A percentile compares a stretch with the other conserved stretches of the same genome.
Evolutionary conservation across 1,140 invertebrate species (phyloP).

Genomic region (Galleria mellonella): DNA sequence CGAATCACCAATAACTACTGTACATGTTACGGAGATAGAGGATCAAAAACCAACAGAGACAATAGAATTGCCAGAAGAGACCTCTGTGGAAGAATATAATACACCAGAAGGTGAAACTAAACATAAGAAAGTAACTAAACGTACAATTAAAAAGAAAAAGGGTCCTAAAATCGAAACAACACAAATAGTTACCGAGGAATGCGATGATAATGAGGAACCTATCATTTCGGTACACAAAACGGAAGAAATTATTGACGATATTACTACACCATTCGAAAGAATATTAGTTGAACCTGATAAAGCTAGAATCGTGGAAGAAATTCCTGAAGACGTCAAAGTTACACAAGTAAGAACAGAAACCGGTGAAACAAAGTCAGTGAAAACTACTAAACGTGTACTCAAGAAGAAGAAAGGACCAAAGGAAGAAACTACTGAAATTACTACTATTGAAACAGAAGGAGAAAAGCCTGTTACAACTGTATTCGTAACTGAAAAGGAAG

Average conservation of each 20-base stretch:
- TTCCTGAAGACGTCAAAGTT: slow-evolving; percentile 51
- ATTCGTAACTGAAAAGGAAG: slow-evolving; percentile 22
- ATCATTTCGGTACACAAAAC: slow-evolving; percentile 11
- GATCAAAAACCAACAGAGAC: slow-evolving; percentile 9
- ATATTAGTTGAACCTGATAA: slow-evolving; percentile 25
- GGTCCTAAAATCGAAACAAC: slow-evolving; percentile 33
- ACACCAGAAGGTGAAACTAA: slow-evolving; percentile 38
- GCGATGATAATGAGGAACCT: slow-evolving; percentile 26
- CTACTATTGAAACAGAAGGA: slow-evolving; percentile 56
- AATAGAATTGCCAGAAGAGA: slow-evolving; percentile 23
- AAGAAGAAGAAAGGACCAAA: slow-evolving; percentile 41
- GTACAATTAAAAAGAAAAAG: slow-evolving; percentile 46
- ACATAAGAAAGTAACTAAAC: slow-evolving; percentile 49
- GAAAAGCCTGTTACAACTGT: slow-evolving; percentile 42
- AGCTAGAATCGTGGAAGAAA: slow-evolving; percentile 34
- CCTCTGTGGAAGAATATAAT: slow-evolving; percentile 14
- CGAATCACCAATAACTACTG: slow-evolving; percentile 46
- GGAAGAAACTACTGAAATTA: slow-evolving; percentile 46
- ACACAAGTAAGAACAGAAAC: slow-evolving; percentile 41
- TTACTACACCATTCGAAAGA: slow-evolving; percentile 16
- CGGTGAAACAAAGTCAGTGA: slow-evolving; percentile 46
- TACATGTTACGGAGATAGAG: slow-evolving; percentile 25
- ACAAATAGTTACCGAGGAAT: slow-evolving; percentile 37
- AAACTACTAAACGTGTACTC: slow-evolving; percentile 49
- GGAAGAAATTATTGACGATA: slow-evolving; percentile 8